Conservation (phyloP, 1,140 invertebrate species). For the Cyrtorhinus lividipennis region DNA sequence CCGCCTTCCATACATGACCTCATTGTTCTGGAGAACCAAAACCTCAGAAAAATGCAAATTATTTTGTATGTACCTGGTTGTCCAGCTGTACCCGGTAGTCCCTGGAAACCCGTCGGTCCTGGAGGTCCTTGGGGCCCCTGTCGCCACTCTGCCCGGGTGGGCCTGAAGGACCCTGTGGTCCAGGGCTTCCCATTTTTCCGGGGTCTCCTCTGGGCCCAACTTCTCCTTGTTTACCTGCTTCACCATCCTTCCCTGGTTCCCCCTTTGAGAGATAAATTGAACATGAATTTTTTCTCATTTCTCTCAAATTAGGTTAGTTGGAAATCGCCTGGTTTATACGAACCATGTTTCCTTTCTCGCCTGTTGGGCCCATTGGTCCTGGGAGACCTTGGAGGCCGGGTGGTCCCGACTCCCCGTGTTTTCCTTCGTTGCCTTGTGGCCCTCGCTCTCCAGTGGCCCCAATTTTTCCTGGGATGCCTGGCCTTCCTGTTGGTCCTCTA, state of each 20-base stretch:
- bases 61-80: too few species aligned
- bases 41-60: too few species aligned
- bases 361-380: conserved; percentile 55
- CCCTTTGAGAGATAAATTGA: too few species aligned
- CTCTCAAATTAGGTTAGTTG: too few species aligned
- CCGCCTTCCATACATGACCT: too few species aligned
- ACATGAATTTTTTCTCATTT: too few species aligned
- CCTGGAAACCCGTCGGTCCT: conserved; percentile 60
- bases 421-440: conserved; percentile 57
- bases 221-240: conserved; percentile 47
- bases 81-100: conserved; percentile 54
- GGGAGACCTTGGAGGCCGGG: conserved; percentile 59
- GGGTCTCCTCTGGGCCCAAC: conserved; percentile 57
- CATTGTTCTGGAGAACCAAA: too few species aligned
- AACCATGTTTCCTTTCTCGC: conserved; percentile 61
- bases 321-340: too few species aligned
- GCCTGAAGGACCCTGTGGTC: conserved; percentile 51
- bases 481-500: conserved; percentile 45
- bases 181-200: conserved; percentile 56
- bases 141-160: conserved; percentile 52
- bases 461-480: conserved; percentile 50
- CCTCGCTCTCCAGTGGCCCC: conserved; percentile 62
- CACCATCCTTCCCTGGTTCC: conserved; percentile 65
- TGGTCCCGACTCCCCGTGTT: conserved; percentile 52
- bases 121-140: conserved; percentile 64